phyloP scores from a whole-genome alignment of 2,888 invertebrate genomes.

The Drosophila anceps region DNA sequence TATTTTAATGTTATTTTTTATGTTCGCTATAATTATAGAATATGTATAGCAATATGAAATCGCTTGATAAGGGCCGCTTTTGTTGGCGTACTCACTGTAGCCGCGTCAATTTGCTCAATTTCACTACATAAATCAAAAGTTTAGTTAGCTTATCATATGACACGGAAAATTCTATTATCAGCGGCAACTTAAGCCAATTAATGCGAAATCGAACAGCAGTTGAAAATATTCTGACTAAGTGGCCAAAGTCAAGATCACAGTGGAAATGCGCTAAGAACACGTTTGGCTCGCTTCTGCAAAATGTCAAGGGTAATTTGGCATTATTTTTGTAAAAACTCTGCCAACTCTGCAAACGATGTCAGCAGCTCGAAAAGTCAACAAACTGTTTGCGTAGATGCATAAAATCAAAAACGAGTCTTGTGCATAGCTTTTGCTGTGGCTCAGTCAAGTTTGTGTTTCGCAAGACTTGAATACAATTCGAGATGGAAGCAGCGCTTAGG shows the following conservation, averaged over 20 bases:
- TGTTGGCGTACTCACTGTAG: slow-evolving; percentile 9
- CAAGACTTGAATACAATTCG: slow-evolving; percentile 4
- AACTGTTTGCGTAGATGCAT: slow-evolving; percentile 17
- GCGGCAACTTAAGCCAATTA: slow-evolving; percentile 18
- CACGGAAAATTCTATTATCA: slow-evolving; percentile 27
- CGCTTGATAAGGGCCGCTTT: slow-evolving; percentile 31
- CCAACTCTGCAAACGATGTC: slow-evolving; percentile 29
- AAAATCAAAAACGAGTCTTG: slow-evolving; percentile 33
- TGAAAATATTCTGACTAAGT: slow-evolving; percentile 8
- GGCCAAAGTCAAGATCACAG: slow-evolving; percentile 50
- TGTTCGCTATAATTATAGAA: slow-evolving; percentile 20
- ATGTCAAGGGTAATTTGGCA: slow-evolving; percentile 53
- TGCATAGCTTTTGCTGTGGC: not conserved
- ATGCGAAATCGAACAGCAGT: slow-evolving; percentile 20
- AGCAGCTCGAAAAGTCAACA: slow-evolving; percentile 21
- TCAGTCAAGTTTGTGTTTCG: not conserved
- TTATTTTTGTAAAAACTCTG: slow-evolving; percentile 23
- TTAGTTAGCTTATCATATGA: slow-evolving; percentile 31
- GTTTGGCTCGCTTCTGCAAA: slow-evolving; percentile 41
- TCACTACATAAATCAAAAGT: slow-evolving; percentile 36
- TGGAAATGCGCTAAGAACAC: slow-evolving; percentile 29
- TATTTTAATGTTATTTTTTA: slow-evolving; percentile 4
- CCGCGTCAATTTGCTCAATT: not conserved
- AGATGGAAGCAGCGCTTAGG: not conserved
- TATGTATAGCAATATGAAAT: slow-evolving; percentile 24